Percentiles rank a stretch among this genome's conserved stretches.
Conservation (phyloP, 2,888 invertebrate genomes). For the Monopis laevigella region DNA sequence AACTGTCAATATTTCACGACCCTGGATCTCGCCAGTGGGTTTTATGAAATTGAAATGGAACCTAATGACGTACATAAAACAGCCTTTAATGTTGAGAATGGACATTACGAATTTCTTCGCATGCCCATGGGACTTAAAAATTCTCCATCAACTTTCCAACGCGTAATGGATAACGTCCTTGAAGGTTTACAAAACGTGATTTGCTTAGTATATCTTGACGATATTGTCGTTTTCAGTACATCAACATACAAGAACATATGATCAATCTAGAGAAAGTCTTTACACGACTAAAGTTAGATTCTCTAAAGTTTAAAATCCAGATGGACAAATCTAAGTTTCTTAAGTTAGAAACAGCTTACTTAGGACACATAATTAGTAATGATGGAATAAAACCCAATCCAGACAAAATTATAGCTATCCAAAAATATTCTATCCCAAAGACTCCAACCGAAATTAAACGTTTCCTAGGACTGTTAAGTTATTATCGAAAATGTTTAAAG, state of each 20-base stretch:
- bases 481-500: conserved; percentile 24
- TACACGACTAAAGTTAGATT: conserved; percentile 19
- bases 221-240: conserved; percentile 22
- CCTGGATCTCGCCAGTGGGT: conserved; percentile 24
- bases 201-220: conserved; percentile 25
- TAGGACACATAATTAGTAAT: conserved; percentile 20
- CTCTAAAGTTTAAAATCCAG: conserved; percentile 18
- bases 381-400: conserved; percentile 24
- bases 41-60: conserved; percentile 21
- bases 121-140: conserved; percentile 30
- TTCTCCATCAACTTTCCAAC: conserved; percentile 28
- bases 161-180: conserved; percentile 28
- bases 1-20: conserved; percentile 20
- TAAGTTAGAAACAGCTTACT: conserved; percentile 18
- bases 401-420: conserved; percentile 23
- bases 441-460: conserved; percentile 23
- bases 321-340: conserved; percentile 22
- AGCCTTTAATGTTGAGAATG: conserved; percentile 25
- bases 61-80: conserved; percentile 25
- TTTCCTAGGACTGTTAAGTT: conserved; percentile 23
- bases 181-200: conserved; percentile 23
- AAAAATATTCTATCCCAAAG: conserved; percentile 22
- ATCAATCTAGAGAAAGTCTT: conserved; percentile 22
- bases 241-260: conserved; percentile 23
- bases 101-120: conserved; percentile 28